Evolutionary conservation across 64 coral and sea anemone genomes (phyloP).

Genomic region (Montipora sp.): DNA sequence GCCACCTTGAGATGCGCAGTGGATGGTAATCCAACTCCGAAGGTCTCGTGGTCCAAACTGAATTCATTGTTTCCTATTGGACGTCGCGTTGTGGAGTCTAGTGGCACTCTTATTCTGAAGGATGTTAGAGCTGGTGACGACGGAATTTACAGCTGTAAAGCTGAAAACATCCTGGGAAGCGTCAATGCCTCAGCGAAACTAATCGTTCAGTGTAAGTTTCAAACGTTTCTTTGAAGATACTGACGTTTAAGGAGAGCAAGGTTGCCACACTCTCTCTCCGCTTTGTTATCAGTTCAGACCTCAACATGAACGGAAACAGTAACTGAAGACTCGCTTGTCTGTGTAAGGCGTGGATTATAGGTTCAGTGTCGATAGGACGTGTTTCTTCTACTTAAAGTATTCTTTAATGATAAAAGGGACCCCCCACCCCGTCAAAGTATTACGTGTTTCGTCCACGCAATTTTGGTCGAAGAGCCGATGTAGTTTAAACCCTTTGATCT

Average conservation of each 20-base stretch:
- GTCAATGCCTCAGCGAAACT: conserved; percentile 24
- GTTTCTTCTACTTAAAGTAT: too few species aligned
- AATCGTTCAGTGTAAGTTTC: conserved; percentile 42
- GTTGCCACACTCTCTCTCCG: conserved; percentile 3
- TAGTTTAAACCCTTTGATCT: too few species aligned
- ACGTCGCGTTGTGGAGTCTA: conserved; percentile 7
- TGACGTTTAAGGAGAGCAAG: background rate
- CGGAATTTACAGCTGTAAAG: conserved; percentile 65
- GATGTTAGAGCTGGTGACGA: conserved; percentile 40
- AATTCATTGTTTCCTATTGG: conserved; percentile 27
- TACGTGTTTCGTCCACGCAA: too few species aligned
- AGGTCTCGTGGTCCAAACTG: conserved; percentile 50
- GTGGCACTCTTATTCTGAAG: conserved; percentile 22
- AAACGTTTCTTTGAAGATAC: conserved; percentile 7
- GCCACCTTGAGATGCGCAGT: conserved; percentile 64
- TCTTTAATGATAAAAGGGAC: too few species aligned
- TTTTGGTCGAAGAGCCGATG: too few species aligned
- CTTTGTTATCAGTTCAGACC: too few species aligned
- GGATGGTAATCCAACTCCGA: conserved; percentile 57
- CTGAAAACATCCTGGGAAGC: conserved; percentile 31
- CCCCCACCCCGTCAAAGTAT: too few species aligned
- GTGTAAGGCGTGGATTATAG: too few species aligned
- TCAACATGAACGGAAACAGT: too few species aligned
- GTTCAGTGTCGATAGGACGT: too few species aligned
- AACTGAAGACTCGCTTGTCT: too few species aligned